Evolutionary conservation across 92 coral and sea anemone genomes (phyloP).

Genomic region (Heteractis magnifica): DNA sequence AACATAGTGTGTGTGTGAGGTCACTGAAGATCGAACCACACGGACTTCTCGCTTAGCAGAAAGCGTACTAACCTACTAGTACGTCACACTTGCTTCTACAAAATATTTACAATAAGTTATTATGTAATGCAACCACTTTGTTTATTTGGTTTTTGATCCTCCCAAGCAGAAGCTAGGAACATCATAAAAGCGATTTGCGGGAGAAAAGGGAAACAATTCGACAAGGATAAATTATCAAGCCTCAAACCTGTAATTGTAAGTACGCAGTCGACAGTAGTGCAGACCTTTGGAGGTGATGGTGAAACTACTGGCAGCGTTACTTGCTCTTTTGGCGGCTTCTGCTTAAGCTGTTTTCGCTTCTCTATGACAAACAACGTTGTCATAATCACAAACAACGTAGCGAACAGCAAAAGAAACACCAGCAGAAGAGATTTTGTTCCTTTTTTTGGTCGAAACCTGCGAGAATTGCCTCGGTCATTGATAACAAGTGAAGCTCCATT

Average conservation of each 20-base stretch:
- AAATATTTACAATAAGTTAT: too few species aligned
- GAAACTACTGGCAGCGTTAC: background rate
- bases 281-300: background rate
- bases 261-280: constrained; percentile 20
- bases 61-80: too few species aligned
- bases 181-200: too few species aligned
- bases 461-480: background rate
- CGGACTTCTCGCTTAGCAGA: too few species aligned
- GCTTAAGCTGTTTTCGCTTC: background rate
- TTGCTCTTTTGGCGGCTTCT: background rate
- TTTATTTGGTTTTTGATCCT: too few species aligned
- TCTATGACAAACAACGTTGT: constrained; percentile 7
- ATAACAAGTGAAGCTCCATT: background rate
- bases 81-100: too few species aligned
- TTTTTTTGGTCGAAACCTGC: background rate
- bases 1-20: too few species aligned
- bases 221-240: too few species aligned
- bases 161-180: too few species aligned
- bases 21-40: too few species aligned
- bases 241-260: constrained; percentile 27
- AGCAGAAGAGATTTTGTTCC: background rate
- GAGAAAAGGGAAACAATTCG: too few species aligned
- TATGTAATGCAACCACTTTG: too few species aligned
- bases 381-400: constrained; percentile 24
- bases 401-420: constrained; percentile 12